Evolutionary conservation across 2,797 vertebrate species (phyloP), one percentile per base, ranked within the genome.

Genomic region (Lycodopsis pacificus): DNA sequence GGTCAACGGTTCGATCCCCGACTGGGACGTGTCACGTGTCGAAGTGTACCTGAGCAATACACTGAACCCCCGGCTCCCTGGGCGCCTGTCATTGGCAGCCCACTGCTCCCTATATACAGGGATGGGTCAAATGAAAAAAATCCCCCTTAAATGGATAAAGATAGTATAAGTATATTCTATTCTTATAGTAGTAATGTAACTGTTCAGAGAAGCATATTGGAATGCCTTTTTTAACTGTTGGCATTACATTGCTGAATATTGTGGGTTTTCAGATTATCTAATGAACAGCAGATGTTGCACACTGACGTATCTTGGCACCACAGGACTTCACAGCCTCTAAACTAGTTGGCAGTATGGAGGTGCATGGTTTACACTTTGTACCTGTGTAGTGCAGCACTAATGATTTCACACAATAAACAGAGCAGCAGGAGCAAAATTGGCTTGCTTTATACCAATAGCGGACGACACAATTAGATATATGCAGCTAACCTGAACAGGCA

Each of bases 401-500:
- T 73, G 46, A 38, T 71, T 79, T 79, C 42, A 67, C 62, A 69
- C 70, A 81, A 20, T 70, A 57, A 75, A 77, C 53, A 48, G 73
- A 83, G 61, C 77, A 77, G 85, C 75, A 54, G 84, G 78, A 87
- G 48, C 64, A 49, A 48, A 81, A 73, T 70, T 61, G 75, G 25
- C 61, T 71, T 3, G n/a, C 74, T 84, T 71, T 77, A 53, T 71
- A 69, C 71, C 77, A 86, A 57, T 48, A 58, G 36, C 46, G 66
- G 48, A 54, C 38, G 40, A 73, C 69, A 70, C 70, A 77, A 70
- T 85, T 83, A 76, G 73, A 82, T 74, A 70, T 59, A 65, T 76
- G 71, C 63, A 58, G 71, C 76, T 81, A 81, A 89, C 77, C 56
- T 79, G 79, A 90, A 79, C 56, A 68, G 81, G 65, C 86, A 81